These are phyloP conservation scores for Chiroxiphia lanceolata DNA, from an alignment of 2,797 vertebrate genomes.

Conservation along the genomic window DNA sequence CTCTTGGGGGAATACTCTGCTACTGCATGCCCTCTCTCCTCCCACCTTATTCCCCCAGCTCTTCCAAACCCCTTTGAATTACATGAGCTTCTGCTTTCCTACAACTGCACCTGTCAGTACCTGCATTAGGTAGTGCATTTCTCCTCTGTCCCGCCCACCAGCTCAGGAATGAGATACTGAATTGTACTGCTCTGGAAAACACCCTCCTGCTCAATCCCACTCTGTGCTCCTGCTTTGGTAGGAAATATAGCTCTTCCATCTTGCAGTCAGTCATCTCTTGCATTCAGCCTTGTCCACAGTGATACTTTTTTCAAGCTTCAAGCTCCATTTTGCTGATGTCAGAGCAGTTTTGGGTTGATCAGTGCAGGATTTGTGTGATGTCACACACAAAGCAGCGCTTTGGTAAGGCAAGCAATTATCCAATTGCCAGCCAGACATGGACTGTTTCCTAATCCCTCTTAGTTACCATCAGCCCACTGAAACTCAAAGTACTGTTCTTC, in stretches of 20 bases:
- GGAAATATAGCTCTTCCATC: not conserved
- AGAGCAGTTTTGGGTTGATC: not conserved
- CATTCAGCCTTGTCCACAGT: not conserved
- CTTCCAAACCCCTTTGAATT: not conserved
- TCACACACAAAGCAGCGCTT: too few relatives aligned
- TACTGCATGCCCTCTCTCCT: not conserved
- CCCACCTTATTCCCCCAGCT: too few relatives aligned
- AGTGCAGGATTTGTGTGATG: accelerated
- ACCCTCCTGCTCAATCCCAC: not conserved
- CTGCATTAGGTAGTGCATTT: not conserved
- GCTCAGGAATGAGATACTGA: not conserved
- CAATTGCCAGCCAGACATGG: not conserved
- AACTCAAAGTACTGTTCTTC: not conserved
- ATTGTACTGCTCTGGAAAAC: not conserved
- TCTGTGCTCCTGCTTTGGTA: not conserved
- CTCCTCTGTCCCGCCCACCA: not conserved
- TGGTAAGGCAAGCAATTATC: not conserved
- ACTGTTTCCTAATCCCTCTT: not conserved
- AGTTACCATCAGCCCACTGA: not conserved
- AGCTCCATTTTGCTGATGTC: not conserved
- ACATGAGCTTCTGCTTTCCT: not conserved
- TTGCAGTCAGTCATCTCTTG: not conserved
- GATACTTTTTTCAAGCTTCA: not conserved
- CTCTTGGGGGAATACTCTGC: not conserved
- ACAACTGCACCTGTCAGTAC: not conserved